Evolutionary conservation across 2,797 vertebrate species (phyloP).

Genomic region (Amblyopsis hoosieri): DNA sequence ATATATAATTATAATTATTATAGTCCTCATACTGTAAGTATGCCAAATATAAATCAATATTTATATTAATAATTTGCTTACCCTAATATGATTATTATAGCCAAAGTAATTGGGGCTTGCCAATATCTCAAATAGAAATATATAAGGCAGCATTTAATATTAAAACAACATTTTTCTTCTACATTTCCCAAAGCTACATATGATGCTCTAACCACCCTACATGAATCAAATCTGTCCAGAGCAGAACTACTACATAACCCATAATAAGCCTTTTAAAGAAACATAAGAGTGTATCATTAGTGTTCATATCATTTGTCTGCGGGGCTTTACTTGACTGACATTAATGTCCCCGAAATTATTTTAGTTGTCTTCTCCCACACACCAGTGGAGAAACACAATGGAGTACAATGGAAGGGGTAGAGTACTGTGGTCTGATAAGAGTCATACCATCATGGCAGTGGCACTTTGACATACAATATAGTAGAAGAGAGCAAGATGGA

Average conservation of each 20-base stretch:
- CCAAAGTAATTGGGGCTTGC: too few species aligned
- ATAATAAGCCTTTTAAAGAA: constrained; percentile 19
- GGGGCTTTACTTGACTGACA: constrained; percentile 7
- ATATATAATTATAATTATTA: too few species aligned
- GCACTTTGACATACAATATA: too few species aligned
- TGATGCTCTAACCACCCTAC: constrained; percentile 24
- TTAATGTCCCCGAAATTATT: constrained; percentile 18
- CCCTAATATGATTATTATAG: too few species aligned
- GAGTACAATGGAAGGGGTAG: neutral
- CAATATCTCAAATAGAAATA: neutral
- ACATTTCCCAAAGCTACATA: constrained; percentile 14
- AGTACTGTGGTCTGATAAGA: neutral
- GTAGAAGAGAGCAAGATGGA: neutral
- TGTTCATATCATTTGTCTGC: constrained; percentile 12
- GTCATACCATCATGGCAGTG: constrained; percentile 1
- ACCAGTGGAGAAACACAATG: neutral
- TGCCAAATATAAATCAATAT: too few species aligned
- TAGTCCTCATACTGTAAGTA: too few species aligned
- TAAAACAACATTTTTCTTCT: constrained; percentile 34
- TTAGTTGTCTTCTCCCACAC: constrained; percentile 1
- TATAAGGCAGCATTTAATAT: constrained; percentile 6
- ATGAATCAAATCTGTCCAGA: constrained; percentile 37
- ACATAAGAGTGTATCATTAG: constrained; percentile 16
- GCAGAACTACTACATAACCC: constrained; percentile 2
- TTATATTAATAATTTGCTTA: too few species aligned